Evolutionary conservation across 2,113 vertebrate genomes (phyloP).

Genomic region (Macaca nemestrina): DNA sequence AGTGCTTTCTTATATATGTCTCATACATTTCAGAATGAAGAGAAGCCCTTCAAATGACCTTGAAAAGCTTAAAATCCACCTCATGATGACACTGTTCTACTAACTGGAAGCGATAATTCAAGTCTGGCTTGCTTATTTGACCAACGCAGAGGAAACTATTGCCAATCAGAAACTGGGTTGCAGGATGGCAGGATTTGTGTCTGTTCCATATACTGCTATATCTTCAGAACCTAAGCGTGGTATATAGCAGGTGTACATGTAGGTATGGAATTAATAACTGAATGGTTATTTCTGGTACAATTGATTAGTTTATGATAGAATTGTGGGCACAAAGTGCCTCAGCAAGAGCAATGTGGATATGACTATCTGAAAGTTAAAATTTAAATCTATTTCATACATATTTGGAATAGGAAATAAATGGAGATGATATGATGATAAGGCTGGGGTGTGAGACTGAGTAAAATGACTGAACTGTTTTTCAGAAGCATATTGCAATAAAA

Average conservation of each 20-base stretch:
- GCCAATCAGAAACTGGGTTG: not conserved
- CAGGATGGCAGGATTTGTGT: not conserved
- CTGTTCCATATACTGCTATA: not conserved
- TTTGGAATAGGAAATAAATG: not conserved
- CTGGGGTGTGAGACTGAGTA: not conserved
- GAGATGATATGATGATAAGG: not conserved
- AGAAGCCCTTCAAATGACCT: not conserved
- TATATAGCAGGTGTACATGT: not conserved
- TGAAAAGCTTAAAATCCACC: not conserved
- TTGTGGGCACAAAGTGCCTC: not conserved
- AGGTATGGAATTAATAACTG: not conserved
- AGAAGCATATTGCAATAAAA: not conserved
- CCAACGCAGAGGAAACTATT: not conserved
- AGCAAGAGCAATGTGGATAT: not conserved
- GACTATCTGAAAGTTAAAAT: not conserved
- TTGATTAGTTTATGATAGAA: not conserved
- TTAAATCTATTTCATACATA: not conserved
- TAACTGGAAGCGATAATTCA: not conserved
- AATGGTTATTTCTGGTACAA: not conserved
- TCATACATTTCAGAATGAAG: not conserved
- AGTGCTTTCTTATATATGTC: not conserved
- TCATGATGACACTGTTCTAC: not conserved
- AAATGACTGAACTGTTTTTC: not conserved
- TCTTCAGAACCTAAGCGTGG: not conserved
- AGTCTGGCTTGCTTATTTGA: not conserved